phyloP scores from a whole-genome alignment of 1,140 invertebrate genomes.

The Lasaia peninsularis region DNA sequence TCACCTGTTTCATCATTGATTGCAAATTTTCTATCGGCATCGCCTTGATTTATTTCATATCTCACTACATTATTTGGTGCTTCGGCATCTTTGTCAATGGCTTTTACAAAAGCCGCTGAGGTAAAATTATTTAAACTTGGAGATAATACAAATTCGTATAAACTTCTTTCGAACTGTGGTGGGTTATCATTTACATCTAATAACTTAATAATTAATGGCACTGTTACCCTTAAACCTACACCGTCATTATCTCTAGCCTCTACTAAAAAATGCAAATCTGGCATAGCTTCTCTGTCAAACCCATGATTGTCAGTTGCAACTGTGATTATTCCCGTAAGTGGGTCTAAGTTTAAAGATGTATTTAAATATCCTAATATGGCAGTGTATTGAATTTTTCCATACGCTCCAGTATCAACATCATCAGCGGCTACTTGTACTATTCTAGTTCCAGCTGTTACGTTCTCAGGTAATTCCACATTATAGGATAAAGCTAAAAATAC shows the following conservation, averaged over 20 bases:
- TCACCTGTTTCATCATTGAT: slow-evolving; percentile 87
- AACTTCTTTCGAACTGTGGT: slow-evolving; percentile 87
- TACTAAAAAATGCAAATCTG: slow-evolving; percentile 86
- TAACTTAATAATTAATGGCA: slow-evolving; percentile 85
- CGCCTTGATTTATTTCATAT: slow-evolving; percentile 90
- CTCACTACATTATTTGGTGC: slow-evolving; percentile 91
- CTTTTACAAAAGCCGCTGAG: slow-evolving; percentile 84
- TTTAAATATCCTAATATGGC: slow-evolving; percentile 85
- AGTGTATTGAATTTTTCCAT: slow-evolving; percentile 86
- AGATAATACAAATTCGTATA: slow-evolving; percentile 90
- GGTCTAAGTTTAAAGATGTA: slow-evolving; percentile 87
- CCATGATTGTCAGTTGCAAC: slow-evolving; percentile 84
- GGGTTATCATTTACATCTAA: slow-evolving; percentile 93
- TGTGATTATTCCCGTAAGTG: slow-evolving; percentile 87
- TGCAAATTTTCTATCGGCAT: slow-evolving; percentile 87
- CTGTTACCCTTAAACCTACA: slow-evolving; percentile 84
- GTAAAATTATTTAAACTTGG: slow-evolving; percentile 85
- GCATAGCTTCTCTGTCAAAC: slow-evolving; percentile 90
- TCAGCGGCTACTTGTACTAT: slow-evolving; percentile 86
- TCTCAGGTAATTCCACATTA: slow-evolving; percentile 86
- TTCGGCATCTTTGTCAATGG: slow-evolving; percentile 88
- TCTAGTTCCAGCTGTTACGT: slow-evolving; percentile 85
- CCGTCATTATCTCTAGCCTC: slow-evolving; percentile 92
- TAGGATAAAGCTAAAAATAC: slow-evolving; percentile 87
- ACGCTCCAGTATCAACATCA: slow-evolving; percentile 85